These are phyloP conservation scores for Andrena flavipes DNA, from an alignment of 2,888 invertebrate genomes.

Conservation along the genomic window DNA sequence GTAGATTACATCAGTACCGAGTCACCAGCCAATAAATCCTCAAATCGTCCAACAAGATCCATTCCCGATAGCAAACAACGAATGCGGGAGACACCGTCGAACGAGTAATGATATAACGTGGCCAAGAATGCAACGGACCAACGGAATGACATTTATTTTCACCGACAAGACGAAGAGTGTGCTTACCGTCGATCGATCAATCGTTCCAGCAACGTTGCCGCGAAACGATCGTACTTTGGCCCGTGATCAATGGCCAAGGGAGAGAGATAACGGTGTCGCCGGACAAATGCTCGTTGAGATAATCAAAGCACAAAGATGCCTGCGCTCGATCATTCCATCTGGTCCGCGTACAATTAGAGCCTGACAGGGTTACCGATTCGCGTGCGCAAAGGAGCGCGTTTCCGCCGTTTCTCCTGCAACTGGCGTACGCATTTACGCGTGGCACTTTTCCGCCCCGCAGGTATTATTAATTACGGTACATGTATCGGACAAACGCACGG, in stretches of 20 bases:
- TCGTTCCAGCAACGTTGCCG: conserved; percentile 34
- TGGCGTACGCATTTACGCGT: background rate
- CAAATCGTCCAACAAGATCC: conserved; percentile 49
- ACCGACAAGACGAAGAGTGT: conserved; percentile 47
- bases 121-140: conserved; percentile 34
- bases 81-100: conserved; percentile 25
- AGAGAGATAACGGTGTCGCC: conserved; percentile 41
- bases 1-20: conserved; percentile 24
- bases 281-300: conserved; percentile 49
- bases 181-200: conserved; percentile 56
- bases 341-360: conserved; percentile 7
- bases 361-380: conserved; percentile 6
- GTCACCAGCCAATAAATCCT: conserved; percentile 32
- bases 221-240: conserved; percentile 52
- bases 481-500: conserved; percentile 27
- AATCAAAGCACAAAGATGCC: conserved; percentile 46
- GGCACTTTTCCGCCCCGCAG: conserved; percentile 27
- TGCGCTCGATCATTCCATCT: conserved; percentile 27
- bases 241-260: conserved; percentile 48
- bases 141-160: conserved; percentile 57
- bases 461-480: conserved; percentile 36
- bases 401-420: conserved; percentile 21
- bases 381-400: conserved; percentile 15
- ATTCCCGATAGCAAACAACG: conserved; percentile 38
- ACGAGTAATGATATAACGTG: conserved; percentile 35